Evolutionary conservation across 1,140 invertebrate species (phyloP).

Genomic region (Drosophila sp.): DNA sequence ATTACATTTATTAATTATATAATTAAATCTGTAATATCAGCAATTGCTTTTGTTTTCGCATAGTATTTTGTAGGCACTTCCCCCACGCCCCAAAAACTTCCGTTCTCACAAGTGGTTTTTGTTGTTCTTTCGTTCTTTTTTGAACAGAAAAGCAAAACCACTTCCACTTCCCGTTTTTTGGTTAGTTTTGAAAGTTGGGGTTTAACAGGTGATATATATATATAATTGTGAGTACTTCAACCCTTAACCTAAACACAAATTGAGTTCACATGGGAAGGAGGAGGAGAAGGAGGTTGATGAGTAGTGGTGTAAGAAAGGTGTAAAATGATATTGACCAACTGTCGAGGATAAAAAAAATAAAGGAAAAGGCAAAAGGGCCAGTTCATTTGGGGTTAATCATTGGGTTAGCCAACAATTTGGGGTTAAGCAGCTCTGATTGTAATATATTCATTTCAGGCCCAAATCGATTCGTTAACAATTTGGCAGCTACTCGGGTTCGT

Average conservation of each 20-base stretch:
- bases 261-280: not conserved
- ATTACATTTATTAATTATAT: conserved; percentile 82
- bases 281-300: conserved; percentile 15
- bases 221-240: conserved; percentile 15
- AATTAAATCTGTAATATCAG: conserved; percentile 79
- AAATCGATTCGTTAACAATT: not conserved
- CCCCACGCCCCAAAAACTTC: conserved; percentile 55
- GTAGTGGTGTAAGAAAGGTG: conserved; percentile 25
- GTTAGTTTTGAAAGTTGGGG: conserved; percentile 21
- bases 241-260: conserved; percentile 9
- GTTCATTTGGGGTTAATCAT: conserved; percentile 7
- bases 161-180: conserved; percentile 74
- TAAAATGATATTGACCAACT: conserved; percentile 13
- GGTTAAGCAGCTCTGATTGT: not conserved
- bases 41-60: conserved; percentile 28
- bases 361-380: not conserved
- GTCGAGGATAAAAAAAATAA: not conserved
- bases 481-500: too few relatives aligned
- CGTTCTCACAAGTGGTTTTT: conserved; percentile 64
- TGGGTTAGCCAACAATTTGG: conserved; percentile 22
- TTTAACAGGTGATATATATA: conserved; percentile 17
- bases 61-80: conserved; percentile 40
- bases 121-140: not conserved
- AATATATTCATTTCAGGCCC: not conserved
- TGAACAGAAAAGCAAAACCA: conserved; percentile 52